Conservation (phyloP, 2,797 vertebrate genomes). For the Rhinella marina region DNA sequence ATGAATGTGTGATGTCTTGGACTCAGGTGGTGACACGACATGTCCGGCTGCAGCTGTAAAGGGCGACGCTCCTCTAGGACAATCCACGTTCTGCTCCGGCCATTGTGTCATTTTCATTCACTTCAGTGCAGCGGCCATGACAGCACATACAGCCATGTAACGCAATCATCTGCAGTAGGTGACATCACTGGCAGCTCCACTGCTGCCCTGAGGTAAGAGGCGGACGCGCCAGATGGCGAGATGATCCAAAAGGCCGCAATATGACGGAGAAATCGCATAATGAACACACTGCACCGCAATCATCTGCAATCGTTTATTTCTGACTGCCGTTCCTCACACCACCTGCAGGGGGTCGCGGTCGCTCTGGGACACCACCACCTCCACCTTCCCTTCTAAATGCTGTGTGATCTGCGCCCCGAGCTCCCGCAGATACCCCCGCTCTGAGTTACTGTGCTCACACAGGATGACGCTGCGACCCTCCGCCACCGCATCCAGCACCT, state of each 20-base stretch:
- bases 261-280: background rate
- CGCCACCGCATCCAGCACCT: constrained; percentile 87
- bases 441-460: constrained; percentile 95
- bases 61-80: too few species aligned
- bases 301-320: background rate
- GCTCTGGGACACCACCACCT: constrained; percentile 79
- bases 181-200: too few species aligned
- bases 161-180: too few species aligned
- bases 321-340: constrained; percentile 67
- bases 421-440: constrained; percentile 88
- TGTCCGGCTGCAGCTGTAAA: too few species aligned
- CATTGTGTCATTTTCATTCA: too few species aligned
- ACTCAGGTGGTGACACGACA: too few species aligned
- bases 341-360: constrained; percentile 90
- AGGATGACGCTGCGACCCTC: constrained; percentile 88
- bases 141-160: too few species aligned
- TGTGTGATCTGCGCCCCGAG: constrained; percentile 78
- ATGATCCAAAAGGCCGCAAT: background rate
- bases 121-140: too few species aligned
- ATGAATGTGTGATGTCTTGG: too few species aligned
- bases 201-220: too few species aligned
- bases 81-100: too few species aligned
- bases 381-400: constrained; percentile 77
- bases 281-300: background rate
- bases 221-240: too few species aligned